phyloP scores from a whole-genome alignment of 2,888 invertebrate genomes.

The Saturnia japonica region DNA sequence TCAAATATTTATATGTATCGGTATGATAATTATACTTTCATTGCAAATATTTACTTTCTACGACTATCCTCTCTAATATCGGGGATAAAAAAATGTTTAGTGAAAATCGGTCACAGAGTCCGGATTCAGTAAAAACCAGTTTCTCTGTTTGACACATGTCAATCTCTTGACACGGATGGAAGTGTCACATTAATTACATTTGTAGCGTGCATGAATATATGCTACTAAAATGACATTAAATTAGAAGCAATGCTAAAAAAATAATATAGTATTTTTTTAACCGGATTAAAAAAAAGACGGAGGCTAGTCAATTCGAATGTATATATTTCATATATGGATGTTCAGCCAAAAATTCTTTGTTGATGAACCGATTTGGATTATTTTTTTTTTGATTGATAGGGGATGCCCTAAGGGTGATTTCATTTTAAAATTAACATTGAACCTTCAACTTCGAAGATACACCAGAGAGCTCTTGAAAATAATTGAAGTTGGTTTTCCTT shows the following conservation, averaged over 20 bases:
- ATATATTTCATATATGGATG: too few relatives aligned
- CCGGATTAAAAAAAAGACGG: too few relatives aligned
- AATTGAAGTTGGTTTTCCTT: too few relatives aligned
- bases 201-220: not conserved
- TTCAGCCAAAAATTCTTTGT: too few relatives aligned
- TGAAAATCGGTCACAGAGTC: constrained; percentile 48
- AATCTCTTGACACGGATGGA: constrained; percentile 25
- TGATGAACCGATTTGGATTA: too few relatives aligned
- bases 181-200: not conserved
- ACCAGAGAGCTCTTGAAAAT: too few relatives aligned
- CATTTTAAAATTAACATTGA: too few relatives aligned
- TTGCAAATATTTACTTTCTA: constrained; percentile 58
- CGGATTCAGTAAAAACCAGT: constrained; percentile 46
- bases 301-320: too few relatives aligned
- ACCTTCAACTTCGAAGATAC: too few relatives aligned
- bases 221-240: not conserved
- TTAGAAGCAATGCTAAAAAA: not conserved
- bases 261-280: not conserved
- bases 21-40: constrained; percentile 45
- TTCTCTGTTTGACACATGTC: constrained; percentile 39
- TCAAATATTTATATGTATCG: not conserved
- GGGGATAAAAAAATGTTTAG: constrained; percentile 47
- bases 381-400: too few relatives aligned
- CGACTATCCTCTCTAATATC: constrained; percentile 41
- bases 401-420: too few relatives aligned